Percentiles rank a stretch among this genome's conserved stretches.
Conservation (phyloP, 2,888 invertebrate genomes). For the Thysanoteuthis rhombus region DNA sequence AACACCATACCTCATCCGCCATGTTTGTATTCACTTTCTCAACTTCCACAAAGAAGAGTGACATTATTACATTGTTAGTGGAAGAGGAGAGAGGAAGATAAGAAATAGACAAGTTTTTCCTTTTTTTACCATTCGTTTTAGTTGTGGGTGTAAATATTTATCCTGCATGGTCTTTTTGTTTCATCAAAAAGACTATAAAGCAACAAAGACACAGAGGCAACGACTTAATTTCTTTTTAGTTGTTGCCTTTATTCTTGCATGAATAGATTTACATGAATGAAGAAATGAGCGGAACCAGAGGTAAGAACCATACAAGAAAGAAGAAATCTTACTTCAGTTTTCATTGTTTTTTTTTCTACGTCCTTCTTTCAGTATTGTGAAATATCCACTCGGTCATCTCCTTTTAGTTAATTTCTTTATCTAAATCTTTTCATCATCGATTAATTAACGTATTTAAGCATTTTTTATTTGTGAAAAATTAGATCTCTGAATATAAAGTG, state of each 20-base stretch:
- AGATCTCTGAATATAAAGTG: neutral
- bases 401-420: neutral
- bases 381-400: neutral
- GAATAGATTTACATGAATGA: constrained; percentile 25
- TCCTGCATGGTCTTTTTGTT: constrained; percentile 12
- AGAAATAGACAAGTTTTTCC: neutral
- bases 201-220: neutral
- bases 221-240: neutral
- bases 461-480: too few species aligned
- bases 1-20: too few species aligned
- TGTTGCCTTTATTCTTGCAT: constrained; percentile 12
- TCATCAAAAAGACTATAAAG: neutral
- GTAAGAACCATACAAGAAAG: too few species aligned
- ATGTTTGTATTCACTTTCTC: neutral
- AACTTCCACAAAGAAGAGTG: neutral
- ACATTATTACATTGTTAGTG: neutral
- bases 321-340: too few species aligned
- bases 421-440: neutral
- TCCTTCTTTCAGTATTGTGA: neutral
- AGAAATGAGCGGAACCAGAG: constrained; percentile 26
- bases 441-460: neutral
- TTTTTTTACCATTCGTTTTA: neutral
- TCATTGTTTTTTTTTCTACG: neutral
- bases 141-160: neutral
- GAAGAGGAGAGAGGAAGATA: neutral